phyloP scores from a whole-genome alignment of 1,140 invertebrate genomes.

The Sitobion miscanthi region DNA sequence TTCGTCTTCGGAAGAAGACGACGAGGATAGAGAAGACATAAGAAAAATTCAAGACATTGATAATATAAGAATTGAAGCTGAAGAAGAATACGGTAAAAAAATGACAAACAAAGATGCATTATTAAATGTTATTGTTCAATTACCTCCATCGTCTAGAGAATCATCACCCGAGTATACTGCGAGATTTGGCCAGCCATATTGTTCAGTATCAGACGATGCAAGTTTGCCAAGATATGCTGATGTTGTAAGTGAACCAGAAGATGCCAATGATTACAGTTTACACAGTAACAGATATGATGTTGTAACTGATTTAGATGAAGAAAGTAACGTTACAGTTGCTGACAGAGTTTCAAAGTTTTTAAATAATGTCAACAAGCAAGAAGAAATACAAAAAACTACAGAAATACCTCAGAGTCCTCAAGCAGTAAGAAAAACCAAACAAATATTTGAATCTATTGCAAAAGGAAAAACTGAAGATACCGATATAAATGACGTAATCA shows the following conservation, averaged over 20 bases:
- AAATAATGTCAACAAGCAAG: conserved; percentile 63
- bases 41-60: conserved; percentile 58
- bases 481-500: neutral
- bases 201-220: conserved; percentile 56
- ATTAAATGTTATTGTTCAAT: conserved; percentile 67
- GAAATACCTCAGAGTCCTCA: conserved; percentile 65
- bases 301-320: conserved; percentile 61
- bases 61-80: conserved; percentile 58
- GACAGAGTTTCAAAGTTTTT: conserved; percentile 67
- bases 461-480: conserved; percentile 59
- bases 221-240: conserved; percentile 69
- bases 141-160: conserved; percentile 75
- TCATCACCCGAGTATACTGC: conserved; percentile 66
- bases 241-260: conserved; percentile 74
- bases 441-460: conserved; percentile 71
- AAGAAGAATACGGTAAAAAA: conserved; percentile 58
- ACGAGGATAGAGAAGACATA: conserved; percentile 30
- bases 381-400: neutral
- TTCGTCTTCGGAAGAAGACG: conserved; percentile 40
- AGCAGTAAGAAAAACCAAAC: conserved; percentile 71
- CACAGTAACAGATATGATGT: conserved; percentile 63
- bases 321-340: conserved; percentile 64
- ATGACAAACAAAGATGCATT: conserved; percentile 53
- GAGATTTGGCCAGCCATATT: neutral
- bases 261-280: conserved; percentile 64